Evolutionary conservation across 2,113 vertebrate genomes (phyloP).

Genomic region (Oplegnathus fasciatus): DNA sequence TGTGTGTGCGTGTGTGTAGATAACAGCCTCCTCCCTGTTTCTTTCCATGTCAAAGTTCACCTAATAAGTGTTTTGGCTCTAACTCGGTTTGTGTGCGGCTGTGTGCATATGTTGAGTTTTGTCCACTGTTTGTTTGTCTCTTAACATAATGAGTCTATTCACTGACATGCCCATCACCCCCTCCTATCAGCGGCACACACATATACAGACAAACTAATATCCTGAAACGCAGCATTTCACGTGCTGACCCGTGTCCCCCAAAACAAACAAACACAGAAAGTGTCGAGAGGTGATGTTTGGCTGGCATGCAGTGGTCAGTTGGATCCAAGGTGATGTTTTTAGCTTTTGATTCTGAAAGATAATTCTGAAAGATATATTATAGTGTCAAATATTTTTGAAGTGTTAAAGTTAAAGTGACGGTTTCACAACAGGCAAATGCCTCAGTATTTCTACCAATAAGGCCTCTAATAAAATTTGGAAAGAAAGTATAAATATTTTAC

Average conservation of each 20-base stretch:
- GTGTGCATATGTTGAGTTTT: conserved; percentile 12
- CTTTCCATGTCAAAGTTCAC: conserved; percentile 50
- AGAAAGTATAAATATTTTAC: not conserved
- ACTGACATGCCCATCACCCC: not conserved
- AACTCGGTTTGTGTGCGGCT: not conserved
- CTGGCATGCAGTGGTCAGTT: not conserved
- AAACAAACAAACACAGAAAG: conserved; percentile 25
- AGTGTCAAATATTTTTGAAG: not conserved
- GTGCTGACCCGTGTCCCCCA: not conserved
- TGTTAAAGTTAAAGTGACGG: not conserved
- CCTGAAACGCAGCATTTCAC: conserved; percentile 6
- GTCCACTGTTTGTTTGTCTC: conserved; percentile 32
- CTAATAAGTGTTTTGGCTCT: not conserved
- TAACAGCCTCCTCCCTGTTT: conserved; percentile 23
- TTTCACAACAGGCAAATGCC: not conserved
- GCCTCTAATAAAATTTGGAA: not conserved
- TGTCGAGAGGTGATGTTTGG: not conserved
- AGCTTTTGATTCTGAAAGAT: not conserved
- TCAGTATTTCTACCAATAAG: not conserved
- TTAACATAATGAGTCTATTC: conserved; percentile 28
- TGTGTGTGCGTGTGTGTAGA: not conserved
- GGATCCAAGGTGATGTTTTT: not conserved
- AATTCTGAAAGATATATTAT: too few species aligned
- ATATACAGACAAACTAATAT: conserved; percentile 24
- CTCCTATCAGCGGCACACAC: not conserved